Base-by-base conservation (phyloP, 2,797 vertebrate genomes). In the Cygnus olor region DNA sequence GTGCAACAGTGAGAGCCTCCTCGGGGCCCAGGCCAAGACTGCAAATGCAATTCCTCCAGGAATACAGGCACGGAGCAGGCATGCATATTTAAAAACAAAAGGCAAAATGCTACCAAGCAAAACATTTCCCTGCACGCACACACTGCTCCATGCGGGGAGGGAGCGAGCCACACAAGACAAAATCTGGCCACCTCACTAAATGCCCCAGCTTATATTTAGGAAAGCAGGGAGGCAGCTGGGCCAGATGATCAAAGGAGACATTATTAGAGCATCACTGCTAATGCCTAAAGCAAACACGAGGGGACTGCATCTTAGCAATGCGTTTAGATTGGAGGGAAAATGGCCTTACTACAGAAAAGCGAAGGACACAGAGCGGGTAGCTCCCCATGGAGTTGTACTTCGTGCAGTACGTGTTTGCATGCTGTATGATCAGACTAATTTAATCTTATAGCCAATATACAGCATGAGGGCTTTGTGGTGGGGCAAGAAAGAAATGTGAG, bases 101-200 rank as follows among this genome's bases (percentile, higher is more conserved):
- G 63, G 49, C 40, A 80, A 91, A 77, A 89, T 4, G 42, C 49
- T 87, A 91, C 78, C 91, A 94, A 94, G 49, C 17, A 87, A 94
- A 95, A 96, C 93, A 93, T 38, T 70, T 58, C 20, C 30, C 49
- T 69, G 71, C 88, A 90, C 6, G 12, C 74, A 77, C 64, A 71
- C 18, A 8, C 6, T 40, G 45, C 34, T 91, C 60, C 49, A 19
- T 11, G 42, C 2, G 25, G 44, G 57, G 42, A 68, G 60, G 81
- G 56, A 93, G 73, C 2, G n/a, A 94, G 85, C 64, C 66, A 68
- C 70, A 64, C 25, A 76, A 44, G 56, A 71, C 49, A 85, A 82
- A 81, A 58, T 45, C 34, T 68, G 42, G 40, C 36, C 57, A 71
- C 56, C 61, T 51, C 8, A 10, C 25, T 78, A 44, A 85, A 85